phyloP scores from a whole-genome alignment of 2,113 vertebrate genomes.

The Centropus unirufus region DNA sequence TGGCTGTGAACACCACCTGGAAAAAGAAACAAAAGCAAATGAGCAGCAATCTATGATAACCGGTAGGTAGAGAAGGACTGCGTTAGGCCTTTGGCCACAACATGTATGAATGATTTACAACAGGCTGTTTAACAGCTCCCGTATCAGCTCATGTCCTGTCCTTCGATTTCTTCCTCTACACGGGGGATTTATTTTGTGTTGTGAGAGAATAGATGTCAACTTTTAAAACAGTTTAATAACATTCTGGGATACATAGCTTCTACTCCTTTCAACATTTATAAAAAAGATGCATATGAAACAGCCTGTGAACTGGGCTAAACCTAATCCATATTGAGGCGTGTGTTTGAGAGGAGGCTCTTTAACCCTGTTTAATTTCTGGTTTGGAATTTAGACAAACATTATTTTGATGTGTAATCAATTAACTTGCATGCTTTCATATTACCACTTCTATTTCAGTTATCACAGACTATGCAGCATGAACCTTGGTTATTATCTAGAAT shows the following conservation, averaged over 20 bases:
- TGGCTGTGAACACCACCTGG: slow-evolving; percentile 87
- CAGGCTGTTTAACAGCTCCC: neutral
- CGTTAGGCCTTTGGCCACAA: neutral
- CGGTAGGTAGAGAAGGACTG: neutral
- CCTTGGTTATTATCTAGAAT: neutral
- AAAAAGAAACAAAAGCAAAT: slow-evolving; percentile 1
- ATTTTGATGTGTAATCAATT: neutral
- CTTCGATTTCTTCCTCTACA: neutral
- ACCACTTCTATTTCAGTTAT: neutral
- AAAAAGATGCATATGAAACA: neutral
- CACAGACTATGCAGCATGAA: neutral
- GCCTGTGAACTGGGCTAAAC: neutral
- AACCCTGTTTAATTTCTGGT: neutral
- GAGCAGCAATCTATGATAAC: neutral
- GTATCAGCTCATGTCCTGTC: neutral
- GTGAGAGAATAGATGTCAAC: neutral
- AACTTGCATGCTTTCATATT: neutral
- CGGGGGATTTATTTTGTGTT: neutral
- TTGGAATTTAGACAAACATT: neutral
- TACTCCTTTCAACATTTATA: neutral
- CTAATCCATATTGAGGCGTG: neutral
- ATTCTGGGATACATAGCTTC: neutral
- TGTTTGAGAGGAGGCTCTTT: neutral
- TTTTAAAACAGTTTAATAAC: neutral
- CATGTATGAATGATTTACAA: neutral